Base-by-base conservation (phyloP, 2,888 invertebrate species). In the Helobdella robusta region DNA sequence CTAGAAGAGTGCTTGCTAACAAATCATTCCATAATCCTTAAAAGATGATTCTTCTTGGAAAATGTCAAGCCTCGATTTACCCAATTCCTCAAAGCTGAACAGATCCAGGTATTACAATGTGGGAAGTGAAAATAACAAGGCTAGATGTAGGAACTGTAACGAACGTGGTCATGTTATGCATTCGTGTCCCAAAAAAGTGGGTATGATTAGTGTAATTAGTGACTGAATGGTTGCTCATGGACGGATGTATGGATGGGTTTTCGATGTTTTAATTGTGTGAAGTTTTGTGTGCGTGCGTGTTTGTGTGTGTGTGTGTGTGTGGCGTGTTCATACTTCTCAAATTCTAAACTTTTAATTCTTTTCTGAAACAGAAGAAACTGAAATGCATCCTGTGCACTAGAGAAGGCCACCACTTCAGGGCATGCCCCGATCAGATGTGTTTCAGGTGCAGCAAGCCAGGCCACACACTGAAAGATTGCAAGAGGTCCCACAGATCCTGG, bases 141-240 rank as follows among this genome's bases (percentile, higher is more conserved):
- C 34, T 18, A 18, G 61, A 48, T 61, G 61, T 30, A 28, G 6
- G 5, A 61, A 61, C n/a, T 61, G 61, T 44, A 61, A 61, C 18
- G 30, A 61, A 6, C 20, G 61, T 4, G 61, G 61, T 8, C 61
- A 61, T 48, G 32, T 44, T 23, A 48, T 8, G 28, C n/a, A 48
- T 48, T 25, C 30, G n/a, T 61, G 61, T 23, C 61, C 61, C 15
- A 23, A 44, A 61, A 61, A 61, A 23, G 61, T 61, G 48, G 48
- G 61, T 30, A 32, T 25, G 44, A 15, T 44, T 15, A 44, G 44
- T 44, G 11, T 44, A 44, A 44, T 11, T 44, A 44, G 18, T 15
- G 44, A 18, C 11, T 44, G 18, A 44, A 18, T 44, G 0, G 15
- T 52, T 18, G 1, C 28, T 2, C 30, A 18, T 15, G 23, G 30